Evolutionary conservation across 2,888 invertebrate species (phyloP), one percentile per base, ranked within the genome.

Genomic region (Aromia moschata): DNA sequence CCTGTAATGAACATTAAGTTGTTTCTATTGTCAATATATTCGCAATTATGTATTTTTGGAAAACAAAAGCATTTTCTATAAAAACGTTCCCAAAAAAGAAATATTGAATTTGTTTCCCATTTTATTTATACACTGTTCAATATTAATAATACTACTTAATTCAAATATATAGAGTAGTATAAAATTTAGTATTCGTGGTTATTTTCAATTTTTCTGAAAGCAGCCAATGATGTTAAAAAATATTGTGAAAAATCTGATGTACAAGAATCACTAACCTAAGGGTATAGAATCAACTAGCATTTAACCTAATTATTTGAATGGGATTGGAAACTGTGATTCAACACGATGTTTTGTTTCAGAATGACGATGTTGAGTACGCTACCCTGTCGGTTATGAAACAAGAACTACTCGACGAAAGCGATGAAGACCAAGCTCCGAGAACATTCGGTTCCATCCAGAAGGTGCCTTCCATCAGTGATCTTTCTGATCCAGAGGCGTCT

Each of bases 401-500:
- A 75, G 87, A 87, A 77, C 79, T 83, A 59, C 73, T 83, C 63
- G 86, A 86, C 69, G 85, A 85, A 63, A 82, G 71, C 3, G 86
- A 91, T 78, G 89, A 91, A 79, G 83, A 85, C 56, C 84, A 82
- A 64, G 77, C 81, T 46, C 79, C 82, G 47, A 81, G 82, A 65
- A 81, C 84, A 38, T 79, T 84, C 62, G 82, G 89, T 64, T 87
- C 92, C 64, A 74, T 79, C 58, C 92, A 92, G 83, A 93, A 94
- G 81, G 93, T 95, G 71, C 94, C 94, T 37, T 94, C 94, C 46
- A 86, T 95, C 72, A 93, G 94, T 72, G 95, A 95, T 82, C 86
- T 95, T 49, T 93, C 94, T 49, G 95, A 95, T 82, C 92, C 91
- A 58, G 95, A 94, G 82, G 90, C 91, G 61, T 94, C 94, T 58